Evolutionary conservation across 2,888 invertebrate genomes (phyloP).

Genomic region (Plusia festucae): DNA sequence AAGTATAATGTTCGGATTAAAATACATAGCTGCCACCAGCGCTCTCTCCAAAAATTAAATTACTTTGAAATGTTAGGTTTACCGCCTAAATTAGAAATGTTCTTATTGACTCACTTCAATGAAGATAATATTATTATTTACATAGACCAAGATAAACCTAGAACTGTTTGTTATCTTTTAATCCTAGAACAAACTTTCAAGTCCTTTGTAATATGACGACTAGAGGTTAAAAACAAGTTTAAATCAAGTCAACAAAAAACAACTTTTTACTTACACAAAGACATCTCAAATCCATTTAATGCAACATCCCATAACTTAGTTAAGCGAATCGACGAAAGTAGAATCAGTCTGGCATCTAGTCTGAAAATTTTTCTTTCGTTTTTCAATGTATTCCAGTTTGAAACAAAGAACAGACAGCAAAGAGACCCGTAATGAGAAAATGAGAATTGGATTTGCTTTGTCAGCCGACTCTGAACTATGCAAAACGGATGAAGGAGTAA

Average conservation of each 20-base stretch:
- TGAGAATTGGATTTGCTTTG: slow-evolving; percentile 83
- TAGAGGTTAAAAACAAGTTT: not conserved
- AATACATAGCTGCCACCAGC: too few species aligned
- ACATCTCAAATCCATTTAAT: slow-evolving; percentile 16
- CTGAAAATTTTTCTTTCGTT: slow-evolving; percentile 61
- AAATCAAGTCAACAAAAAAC: not conserved
- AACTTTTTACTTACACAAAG: not conserved
- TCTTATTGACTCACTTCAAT: too few species aligned
- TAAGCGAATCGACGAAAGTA: slow-evolving; percentile 61
- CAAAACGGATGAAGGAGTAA: slow-evolving; percentile 63
- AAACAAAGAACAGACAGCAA: slow-evolving; percentile 77
- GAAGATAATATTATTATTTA: too few species aligned
- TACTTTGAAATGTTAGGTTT: too few species aligned
- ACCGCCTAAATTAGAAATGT: too few species aligned
- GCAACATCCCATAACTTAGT: slow-evolving; percentile 45
- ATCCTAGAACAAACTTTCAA: too few species aligned
- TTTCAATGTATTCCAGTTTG: slow-evolving; percentile 70
- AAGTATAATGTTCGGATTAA: too few species aligned
- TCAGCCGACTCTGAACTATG: slow-evolving; percentile 69
- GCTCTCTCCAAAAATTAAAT: too few species aligned
- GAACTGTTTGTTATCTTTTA: too few species aligned
- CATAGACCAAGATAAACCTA: too few species aligned
- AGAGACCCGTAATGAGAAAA: slow-evolving; percentile 80
- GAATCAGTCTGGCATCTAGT: slow-evolving; percentile 51
- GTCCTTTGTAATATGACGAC: too few species aligned